Evolutionary conservation across 92 coral and sea anemone species (phyloP).

Genomic region (Zoanthus sociatus): DNA sequence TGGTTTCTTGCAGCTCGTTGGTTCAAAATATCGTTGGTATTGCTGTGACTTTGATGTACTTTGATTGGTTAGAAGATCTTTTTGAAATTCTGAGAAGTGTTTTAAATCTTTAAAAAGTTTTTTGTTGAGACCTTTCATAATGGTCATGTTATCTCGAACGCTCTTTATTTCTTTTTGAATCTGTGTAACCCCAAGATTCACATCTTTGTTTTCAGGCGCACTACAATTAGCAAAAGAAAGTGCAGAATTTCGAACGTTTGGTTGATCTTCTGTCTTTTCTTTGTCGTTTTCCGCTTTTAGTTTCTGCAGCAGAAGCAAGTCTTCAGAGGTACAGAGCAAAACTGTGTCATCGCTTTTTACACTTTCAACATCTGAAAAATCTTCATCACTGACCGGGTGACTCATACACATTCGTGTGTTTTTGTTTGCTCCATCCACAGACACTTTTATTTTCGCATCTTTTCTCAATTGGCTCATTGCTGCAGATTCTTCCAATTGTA

Average conservation of each 20-base stretch:
- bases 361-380: conserved; percentile 36
- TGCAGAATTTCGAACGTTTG: background rate
- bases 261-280: background rate
- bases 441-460: background rate
- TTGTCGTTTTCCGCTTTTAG: background rate
- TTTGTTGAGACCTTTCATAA: conserved; percentile 52
- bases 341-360: conserved; percentile 35
- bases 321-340: conserved; percentile 22
- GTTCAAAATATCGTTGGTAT: background rate
- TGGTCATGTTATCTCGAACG: conserved; percentile 62
- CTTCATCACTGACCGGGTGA: background rate
- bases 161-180: conserved; percentile 61
- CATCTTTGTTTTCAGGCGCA: background rate
- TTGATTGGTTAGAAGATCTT: background rate
- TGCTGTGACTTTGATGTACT: background rate
- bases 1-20: background rate
- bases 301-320: conserved; percentile 19
- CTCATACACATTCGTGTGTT: background rate
- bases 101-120: conserved; percentile 53
- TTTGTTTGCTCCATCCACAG: background rate
- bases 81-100: conserved; percentile 48
- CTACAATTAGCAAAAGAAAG: background rate
- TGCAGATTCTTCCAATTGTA: background rate
- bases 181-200: conserved; percentile 33
- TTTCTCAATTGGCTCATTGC: background rate